Evolutionary conservation across 1,140 invertebrate genomes (phyloP), one percentile per base, ranked within the genome.

Genomic region (Nasonia giraulti): DNA sequence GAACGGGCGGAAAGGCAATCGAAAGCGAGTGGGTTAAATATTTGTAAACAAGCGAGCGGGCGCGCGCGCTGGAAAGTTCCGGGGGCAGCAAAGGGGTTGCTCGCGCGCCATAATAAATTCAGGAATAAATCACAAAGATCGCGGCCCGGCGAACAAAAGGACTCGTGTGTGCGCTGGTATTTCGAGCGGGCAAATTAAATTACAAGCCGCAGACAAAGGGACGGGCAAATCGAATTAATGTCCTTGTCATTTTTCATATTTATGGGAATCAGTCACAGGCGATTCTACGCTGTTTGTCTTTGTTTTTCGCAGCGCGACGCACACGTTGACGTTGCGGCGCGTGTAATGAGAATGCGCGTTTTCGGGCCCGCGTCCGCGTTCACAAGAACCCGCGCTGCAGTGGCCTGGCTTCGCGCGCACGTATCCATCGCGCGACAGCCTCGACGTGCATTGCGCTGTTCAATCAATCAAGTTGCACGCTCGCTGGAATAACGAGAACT

Each of bases 221-320:
- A 81, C 55, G 55, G 23, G n/a, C 69, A 44, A 66, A 75, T 84
- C 77, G 83, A 84, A 84, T 84, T 84, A 84, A 80, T 84, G 83
- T 80, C 50, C 71, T 83, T 84, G 82, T 31, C 68, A 79, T 62
- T 76, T 84, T 84, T 75, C 74, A 74, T 84, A 80, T 84, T 80
- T 84, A 80, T 84, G 77, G 69, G 47, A 75, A 84, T 80, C 31
- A 75, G 82, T 84, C 82, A 40, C 76, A 47, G 27, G 14, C 77
- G 66, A 75, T 80, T 84, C 80, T 84, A 7, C 66, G 20, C 20
- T 20, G 55, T 20, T 40, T 37, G 69, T 71, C 79, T n/a, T 55
- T 55, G 23, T 33, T 62, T 77, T 77, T 77, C 12, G 33, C 23
- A 23, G 17, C 40, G 10, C 0, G 55, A 82, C 47, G 50, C 62